These are phyloP conservation scores for Drosophila subsilvestris DNA, from an alignment of 2,888 invertebrate species.

Conservation along the genomic window DNA sequence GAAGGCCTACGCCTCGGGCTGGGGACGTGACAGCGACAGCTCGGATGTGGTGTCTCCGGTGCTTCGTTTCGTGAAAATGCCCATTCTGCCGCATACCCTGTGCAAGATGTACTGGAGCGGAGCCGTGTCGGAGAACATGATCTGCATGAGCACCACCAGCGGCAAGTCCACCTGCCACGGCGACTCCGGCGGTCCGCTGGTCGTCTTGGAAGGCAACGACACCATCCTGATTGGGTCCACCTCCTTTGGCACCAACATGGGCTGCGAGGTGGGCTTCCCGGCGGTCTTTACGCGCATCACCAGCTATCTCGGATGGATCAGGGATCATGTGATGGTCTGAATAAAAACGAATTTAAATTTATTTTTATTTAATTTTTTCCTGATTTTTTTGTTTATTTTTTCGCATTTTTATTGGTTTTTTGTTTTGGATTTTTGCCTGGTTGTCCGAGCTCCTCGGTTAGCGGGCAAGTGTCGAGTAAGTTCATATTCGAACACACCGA, in stretches of 20 bases:
- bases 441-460: conserved; percentile 51
- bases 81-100: conserved; percentile 49
- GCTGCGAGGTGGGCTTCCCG: conserved; percentile 74
- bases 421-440: conserved; percentile 61
- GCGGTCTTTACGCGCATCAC: conserved; percentile 74
- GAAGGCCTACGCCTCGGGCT: conserved; percentile 73
- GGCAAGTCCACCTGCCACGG: conserved; percentile 65
- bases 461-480: conserved; percentile 48
- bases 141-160: conserved; percentile 60
- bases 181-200: conserved; percentile 72
- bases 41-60: conserved; percentile 33
- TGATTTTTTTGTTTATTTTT: conserved; percentile 68
- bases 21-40: conserved; percentile 67
- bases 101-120: conserved; percentile 60
- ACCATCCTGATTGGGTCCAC: conserved; percentile 67
- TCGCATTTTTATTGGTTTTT: conserved; percentile 64
- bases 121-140: conserved; percentile 52
- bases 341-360: conserved; percentile 2
- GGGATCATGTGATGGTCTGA: conserved; percentile 12
- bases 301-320: conserved; percentile 71
- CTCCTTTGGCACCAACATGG: conserved; percentile 68
- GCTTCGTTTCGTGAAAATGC: conserved; percentile 51
- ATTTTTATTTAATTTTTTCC: conserved; percentile 53
- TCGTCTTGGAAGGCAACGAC: conserved; percentile 35
- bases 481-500: conserved; percentile 60